Evolutionary conservation across 2,797 vertebrate genomes (phyloP).

Genomic region (Protosalanx chinensis): DNA sequence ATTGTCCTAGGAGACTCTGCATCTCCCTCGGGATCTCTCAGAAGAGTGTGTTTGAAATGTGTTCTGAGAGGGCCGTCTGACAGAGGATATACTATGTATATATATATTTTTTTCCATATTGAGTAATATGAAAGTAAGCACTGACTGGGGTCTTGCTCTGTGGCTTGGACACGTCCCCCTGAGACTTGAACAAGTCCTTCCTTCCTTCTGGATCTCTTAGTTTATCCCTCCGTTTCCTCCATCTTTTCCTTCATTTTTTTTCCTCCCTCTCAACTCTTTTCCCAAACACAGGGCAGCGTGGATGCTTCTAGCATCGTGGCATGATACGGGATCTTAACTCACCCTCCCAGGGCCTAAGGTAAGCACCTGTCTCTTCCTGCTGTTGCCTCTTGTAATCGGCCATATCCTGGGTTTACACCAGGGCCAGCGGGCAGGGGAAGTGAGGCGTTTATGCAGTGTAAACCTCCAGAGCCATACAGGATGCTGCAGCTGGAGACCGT

Average conservation of each 20-base stretch:
- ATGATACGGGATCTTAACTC: slow-evolving; percentile 2
- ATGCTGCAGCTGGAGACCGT: slow-evolving; percentile 43
- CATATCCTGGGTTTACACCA: slow-evolving; percentile 46
- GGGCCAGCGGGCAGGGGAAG: slow-evolving; percentile 33
- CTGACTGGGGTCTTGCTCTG: not conserved
- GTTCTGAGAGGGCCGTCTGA: no score
- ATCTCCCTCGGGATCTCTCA: not conserved
- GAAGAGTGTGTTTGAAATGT: not conserved
- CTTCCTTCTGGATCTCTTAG: not conserved
- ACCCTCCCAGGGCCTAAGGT: slow-evolving; percentile 28
- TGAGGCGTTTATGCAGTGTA: slow-evolving; percentile 38
- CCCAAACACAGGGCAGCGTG: slow-evolving; percentile 1
- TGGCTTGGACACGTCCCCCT: not conserved
- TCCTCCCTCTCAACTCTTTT: slow-evolving; percentile 12
- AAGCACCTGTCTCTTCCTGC: slow-evolving; percentile 43
- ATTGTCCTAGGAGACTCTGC: not conserved
- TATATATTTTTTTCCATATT: no score
- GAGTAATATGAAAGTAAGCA: not conserved
- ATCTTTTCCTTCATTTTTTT: slow-evolving; percentile 5
- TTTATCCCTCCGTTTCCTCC: not conserved
- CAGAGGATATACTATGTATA: no score
- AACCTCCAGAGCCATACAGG: slow-evolving; percentile 39
- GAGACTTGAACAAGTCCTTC: not conserved
- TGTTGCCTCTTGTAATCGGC: slow-evolving; percentile 38
- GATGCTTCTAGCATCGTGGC: not conserved